A percentile compares a stretch with the other conserved stretches of the same genome.
Conservation (phyloP, 2,113 vertebrate species). For the Spea multiplicata region DNA sequence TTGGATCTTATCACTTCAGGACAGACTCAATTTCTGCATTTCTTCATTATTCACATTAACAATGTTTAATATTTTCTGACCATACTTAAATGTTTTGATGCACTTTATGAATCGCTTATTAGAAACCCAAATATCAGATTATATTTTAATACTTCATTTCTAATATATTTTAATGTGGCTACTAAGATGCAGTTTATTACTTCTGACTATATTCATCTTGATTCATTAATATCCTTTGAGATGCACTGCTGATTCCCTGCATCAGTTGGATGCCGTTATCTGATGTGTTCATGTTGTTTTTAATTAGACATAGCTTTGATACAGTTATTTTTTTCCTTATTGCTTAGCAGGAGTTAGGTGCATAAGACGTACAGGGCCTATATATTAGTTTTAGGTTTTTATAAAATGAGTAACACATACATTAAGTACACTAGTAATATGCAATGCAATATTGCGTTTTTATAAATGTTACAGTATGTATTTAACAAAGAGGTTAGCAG, state of each 20-base stretch:
- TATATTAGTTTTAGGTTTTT: background rate
- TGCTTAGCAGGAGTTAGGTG: background rate
- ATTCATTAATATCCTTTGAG: constrained; percentile 4
- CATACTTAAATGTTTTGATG: background rate
- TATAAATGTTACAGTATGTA: too few species aligned
- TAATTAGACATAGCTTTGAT: constrained; percentile 6
- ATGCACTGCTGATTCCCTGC: too few species aligned
- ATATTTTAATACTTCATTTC: background rate
- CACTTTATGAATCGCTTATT: background rate
- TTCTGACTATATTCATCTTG: background rate
- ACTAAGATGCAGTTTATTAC: constrained; percentile 1
- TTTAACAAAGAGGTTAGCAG: too few species aligned
- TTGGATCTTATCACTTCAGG: background rate
- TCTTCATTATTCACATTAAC: constrained; percentile 11
- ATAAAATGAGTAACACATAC: background rate
- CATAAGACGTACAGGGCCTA: background rate
- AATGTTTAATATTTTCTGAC: constrained; percentile 8
- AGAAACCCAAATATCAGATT: background rate
- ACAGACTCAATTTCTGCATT: constrained; percentile 10
- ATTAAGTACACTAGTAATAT: too few species aligned
- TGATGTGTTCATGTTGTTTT: constrained; percentile 2
- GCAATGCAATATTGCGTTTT: too few species aligned
- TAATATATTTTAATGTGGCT: background rate
- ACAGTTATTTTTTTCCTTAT: background rate
- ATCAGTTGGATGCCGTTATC: background rate